Conservation (phyloP, 2,113 vertebrate species). For the Tychaedon coryphoeus region DNA sequence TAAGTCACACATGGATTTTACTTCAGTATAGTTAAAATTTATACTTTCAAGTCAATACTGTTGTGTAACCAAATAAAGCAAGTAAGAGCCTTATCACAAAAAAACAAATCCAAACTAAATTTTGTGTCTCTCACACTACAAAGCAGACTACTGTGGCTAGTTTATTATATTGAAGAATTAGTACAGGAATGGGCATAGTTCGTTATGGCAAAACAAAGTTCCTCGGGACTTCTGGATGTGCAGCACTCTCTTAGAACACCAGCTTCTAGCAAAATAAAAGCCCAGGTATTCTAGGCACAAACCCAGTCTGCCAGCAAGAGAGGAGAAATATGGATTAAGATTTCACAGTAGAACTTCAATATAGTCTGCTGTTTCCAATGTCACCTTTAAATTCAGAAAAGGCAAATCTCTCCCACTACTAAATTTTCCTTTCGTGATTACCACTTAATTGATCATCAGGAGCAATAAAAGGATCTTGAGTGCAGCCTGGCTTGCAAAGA, state of each 20-base stretch:
- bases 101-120: not conserved
- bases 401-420: not conserved
- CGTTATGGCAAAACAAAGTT: not conserved
- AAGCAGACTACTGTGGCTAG: not conserved
- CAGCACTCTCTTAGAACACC: not conserved
- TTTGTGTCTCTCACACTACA: not conserved
- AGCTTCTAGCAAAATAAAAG: not conserved
- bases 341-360: not conserved
- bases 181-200: not conserved
- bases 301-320: not conserved
- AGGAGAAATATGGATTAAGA: not conserved
- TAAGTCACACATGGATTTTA: not conserved
- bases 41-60: not conserved
- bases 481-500: not conserved
- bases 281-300: not conserved
- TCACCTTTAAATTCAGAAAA: constrained; percentile 19
- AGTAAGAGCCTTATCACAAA: not conserved
- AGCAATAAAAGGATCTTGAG: not conserved
- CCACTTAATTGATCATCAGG: not conserved
- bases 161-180: not conserved
- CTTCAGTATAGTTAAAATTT: not conserved
- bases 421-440: not conserved
- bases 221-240: not conserved
- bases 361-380: not conserved
- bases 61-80: not conserved